phyloP scores from a whole-genome alignment of 2,113 vertebrate species.

The Neolamprologus toae region DNA sequence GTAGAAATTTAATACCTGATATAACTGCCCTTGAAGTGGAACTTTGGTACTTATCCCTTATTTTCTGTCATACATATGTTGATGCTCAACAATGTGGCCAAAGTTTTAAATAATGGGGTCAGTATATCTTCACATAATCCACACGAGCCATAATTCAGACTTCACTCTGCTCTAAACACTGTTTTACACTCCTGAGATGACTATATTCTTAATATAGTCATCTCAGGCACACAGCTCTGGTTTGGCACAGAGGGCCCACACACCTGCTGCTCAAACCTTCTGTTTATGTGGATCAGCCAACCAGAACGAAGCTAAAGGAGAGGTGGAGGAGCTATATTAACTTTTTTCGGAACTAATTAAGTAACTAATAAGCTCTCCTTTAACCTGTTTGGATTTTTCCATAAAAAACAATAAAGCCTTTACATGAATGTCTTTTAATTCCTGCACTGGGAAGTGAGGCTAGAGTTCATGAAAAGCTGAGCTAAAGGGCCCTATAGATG shows the following conservation, averaged over 20 bases:
- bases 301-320: not conserved
- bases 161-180: not conserved
- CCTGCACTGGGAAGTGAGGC: not conserved
- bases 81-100: not conserved
- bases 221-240: not conserved
- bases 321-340: not conserved
- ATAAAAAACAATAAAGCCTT: not conserved
- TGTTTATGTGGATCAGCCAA: not conserved
- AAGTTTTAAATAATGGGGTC: not conserved
- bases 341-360: not conserved
- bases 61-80: not conserved
- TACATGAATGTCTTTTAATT: not conserved
- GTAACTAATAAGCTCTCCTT: not conserved
- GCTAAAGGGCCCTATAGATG: not conserved
- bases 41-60: not conserved
- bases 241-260: not conserved
- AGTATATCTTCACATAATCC: not conserved
- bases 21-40: not conserved
- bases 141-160: not conserved
- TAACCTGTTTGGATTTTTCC: not conserved
- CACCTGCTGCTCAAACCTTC: not conserved
- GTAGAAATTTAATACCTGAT: not conserved
- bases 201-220: not conserved
- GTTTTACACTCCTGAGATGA: not conserved
- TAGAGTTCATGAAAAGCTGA: not conserved